phyloP scores from a whole-genome alignment of 2,797 vertebrate species.

The Cirrhinus mrigala region DNA sequence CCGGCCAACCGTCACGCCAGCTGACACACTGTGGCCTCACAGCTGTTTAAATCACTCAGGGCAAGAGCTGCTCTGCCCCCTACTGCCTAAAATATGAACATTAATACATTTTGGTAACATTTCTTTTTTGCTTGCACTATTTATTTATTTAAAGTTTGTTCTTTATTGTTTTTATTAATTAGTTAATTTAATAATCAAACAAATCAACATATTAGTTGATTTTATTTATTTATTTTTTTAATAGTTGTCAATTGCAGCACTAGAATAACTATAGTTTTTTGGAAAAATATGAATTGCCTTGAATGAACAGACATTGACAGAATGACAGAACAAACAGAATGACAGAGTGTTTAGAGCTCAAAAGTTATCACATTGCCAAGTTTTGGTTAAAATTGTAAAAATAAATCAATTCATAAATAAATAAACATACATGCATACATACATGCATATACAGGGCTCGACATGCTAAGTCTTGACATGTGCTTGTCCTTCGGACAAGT shows the following conservation, averaged over 20 bases:
- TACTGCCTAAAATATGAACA: background rate
- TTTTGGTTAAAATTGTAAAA: background rate
- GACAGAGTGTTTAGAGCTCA: background rate
- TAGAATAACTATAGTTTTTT: background rate
- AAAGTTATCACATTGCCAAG: background rate
- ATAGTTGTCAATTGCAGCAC: background rate
- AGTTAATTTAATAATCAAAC: background rate
- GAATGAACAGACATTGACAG: background rate
- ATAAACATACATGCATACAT: too few relatives aligned
- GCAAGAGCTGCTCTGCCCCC: conserved; percentile 32
- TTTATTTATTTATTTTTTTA: too few relatives aligned
- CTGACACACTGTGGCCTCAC: conserved; percentile 18
- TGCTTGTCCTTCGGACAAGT: too few relatives aligned
- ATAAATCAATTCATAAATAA: too few relatives aligned
- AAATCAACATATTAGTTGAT: background rate
- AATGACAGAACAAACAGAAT: too few relatives aligned
- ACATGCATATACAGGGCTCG: too few relatives aligned
- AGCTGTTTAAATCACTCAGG: conserved; percentile 31
- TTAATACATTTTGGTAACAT: background rate
- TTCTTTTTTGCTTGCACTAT: background rate
- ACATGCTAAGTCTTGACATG: too few relatives aligned
- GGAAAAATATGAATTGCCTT: background rate
- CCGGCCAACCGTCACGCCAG: conserved; percentile 44
- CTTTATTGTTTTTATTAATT: background rate
- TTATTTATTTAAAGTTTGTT: background rate